A percentile compares a stretch with the other conserved stretches of the same genome.
Evolutionary conservation across 2,113 vertebrate species (phyloP).

Genomic region (Mixornis gularis): DNA sequence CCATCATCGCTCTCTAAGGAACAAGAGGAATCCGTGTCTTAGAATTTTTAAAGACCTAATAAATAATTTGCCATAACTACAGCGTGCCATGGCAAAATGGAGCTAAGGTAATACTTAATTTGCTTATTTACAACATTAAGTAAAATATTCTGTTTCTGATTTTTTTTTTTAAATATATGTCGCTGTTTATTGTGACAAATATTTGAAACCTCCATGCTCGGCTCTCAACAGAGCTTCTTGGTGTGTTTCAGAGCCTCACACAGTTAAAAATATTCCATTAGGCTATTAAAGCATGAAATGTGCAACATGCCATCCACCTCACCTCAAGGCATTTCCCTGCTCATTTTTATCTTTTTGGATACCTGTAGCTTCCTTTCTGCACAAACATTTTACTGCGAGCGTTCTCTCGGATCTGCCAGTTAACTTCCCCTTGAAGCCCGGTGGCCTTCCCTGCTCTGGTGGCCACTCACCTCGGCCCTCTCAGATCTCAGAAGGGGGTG

Average conservation of each 20-base stretch:
- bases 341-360: constrained; percentile 62
- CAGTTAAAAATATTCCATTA: constrained; percentile 54
- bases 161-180: background rate
- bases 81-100: background rate
- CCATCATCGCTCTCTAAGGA: background rate
- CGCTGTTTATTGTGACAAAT: background rate
- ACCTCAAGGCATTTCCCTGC: constrained; percentile 60
- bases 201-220: background rate
- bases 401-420: constrained; percentile 51
- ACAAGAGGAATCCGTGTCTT: background rate
- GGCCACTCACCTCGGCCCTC: constrained; percentile 41
- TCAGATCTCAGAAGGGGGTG: constrained; percentile 54
- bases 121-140: constrained; percentile 18
- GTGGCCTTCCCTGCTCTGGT: constrained; percentile 56
- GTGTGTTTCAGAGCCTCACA: constrained; percentile 15
- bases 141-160: background rate
- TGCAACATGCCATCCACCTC: constrained; percentile 42
- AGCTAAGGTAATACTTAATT: constrained; percentile 11
- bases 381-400: constrained; percentile 61
- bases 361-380: constrained; percentile 64
- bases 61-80: constrained; percentile 53
- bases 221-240: background rate
- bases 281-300: constrained; percentile 43
- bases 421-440: constrained; percentile 59
- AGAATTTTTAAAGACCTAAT: constrained; percentile 47